These are phyloP conservation scores for Heliconius himera DNA, from an alignment of 1,140 invertebrate species.

Conservation along the genomic window DNA sequence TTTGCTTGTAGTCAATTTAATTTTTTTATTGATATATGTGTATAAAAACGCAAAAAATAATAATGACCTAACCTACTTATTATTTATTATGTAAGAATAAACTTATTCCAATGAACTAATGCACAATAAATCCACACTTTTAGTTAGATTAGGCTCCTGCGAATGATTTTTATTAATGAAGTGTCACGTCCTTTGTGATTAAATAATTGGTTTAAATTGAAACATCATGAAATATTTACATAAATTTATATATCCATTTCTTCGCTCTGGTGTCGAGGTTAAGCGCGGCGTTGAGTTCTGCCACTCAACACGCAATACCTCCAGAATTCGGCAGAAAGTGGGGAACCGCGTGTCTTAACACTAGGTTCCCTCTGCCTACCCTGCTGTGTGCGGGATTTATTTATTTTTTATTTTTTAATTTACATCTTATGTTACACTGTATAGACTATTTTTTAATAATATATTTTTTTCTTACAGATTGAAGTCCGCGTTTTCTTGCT, in stretches of 20 bases:
- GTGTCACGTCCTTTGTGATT: background rate
- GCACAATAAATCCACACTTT: background rate
- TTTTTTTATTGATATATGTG: background rate
- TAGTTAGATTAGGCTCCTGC: conserved; percentile 6
- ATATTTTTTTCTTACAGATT: conserved; percentile 50
- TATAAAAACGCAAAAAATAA: background rate
- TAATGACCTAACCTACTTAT: background rate
- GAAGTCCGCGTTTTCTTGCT: conserved; percentile 66
- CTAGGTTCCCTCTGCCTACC: too few relatives aligned
- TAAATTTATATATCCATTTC: too few relatives aligned
- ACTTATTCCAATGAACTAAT: background rate
- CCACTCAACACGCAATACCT: too few relatives aligned
- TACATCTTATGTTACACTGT: background rate
- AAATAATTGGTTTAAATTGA: background rate
- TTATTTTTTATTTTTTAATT: conserved; percentile 27
- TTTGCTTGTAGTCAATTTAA: background rate
- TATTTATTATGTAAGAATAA: conserved; percentile 2
- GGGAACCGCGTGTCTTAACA: too few relatives aligned
- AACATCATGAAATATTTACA: too few relatives aligned
- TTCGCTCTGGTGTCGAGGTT: too few relatives aligned
- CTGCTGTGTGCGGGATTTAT: too few relatives aligned
- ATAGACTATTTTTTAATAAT: background rate
- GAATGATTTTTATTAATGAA: conserved; percentile 14
- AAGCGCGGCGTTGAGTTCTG: too few relatives aligned
- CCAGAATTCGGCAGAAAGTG: too few relatives aligned